These are phyloP conservation scores for Shargacucullia verbasci DNA, from an alignment of 2,888 invertebrate genomes.

Conservation along the genomic window DNA sequence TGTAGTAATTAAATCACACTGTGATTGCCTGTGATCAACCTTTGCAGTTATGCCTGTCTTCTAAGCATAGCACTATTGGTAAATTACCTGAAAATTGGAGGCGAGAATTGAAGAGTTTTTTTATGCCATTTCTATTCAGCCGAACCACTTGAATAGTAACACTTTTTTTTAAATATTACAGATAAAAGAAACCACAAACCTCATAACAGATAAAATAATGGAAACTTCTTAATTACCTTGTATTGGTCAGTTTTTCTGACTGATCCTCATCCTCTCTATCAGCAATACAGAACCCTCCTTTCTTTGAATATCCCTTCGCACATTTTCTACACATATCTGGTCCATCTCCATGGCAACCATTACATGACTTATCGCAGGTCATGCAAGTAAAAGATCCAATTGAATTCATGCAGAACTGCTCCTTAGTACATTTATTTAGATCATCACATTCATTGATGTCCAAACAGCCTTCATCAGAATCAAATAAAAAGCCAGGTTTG, in stretches of 20 bases:
- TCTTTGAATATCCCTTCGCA: constrained; percentile 91
- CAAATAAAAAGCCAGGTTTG: constrained; percentile 92
- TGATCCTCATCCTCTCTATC: constrained; percentile 82
- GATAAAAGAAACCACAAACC: constrained; percentile 32
- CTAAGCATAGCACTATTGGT: too few species aligned
- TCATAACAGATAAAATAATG: constrained; percentile 10
- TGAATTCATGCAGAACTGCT: constrained; percentile 96
- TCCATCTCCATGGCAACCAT: constrained; percentile 95
- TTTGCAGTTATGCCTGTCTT: too few species aligned
- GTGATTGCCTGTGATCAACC: too few species aligned
- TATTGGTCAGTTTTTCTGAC: constrained; percentile 71
- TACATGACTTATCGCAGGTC: constrained; percentile 95
- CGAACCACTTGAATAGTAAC: too few species aligned
- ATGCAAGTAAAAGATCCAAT: constrained; percentile 95
- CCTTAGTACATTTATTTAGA: constrained; percentile 86
- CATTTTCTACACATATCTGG: constrained; percentile 97
- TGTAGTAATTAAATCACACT: too few species aligned
- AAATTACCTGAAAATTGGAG: too few species aligned
- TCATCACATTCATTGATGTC: constrained; percentile 96
- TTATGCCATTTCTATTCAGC: too few species aligned
- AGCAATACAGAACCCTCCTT: constrained; percentile 94
- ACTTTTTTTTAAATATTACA: neutral
- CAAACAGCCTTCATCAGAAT: constrained; percentile 93
- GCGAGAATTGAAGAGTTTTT: too few species aligned
- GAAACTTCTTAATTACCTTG: constrained; percentile 69